phyloP scores from a whole-genome alignment of 2,888 invertebrate genomes.

The Drosophila paranaensis region DNA sequence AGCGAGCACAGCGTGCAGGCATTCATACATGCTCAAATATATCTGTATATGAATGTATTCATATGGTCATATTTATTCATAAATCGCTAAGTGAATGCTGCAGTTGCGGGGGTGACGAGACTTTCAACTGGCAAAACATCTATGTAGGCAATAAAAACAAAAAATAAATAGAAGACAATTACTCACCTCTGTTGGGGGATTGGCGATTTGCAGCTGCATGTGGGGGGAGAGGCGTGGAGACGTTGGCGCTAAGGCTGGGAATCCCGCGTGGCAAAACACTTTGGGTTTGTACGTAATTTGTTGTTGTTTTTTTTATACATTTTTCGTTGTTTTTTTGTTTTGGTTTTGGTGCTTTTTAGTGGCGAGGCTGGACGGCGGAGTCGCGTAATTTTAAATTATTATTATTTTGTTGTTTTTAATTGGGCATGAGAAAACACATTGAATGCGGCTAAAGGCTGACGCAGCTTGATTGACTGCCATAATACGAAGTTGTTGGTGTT shows the following conservation, averaged over 20 bases:
- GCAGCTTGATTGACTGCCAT: slow-evolving; percentile 78
- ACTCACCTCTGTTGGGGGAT: slow-evolving; percentile 61
- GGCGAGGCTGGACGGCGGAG: slow-evolving; percentile 55
- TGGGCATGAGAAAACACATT: slow-evolving; percentile 53
- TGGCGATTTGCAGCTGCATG: slow-evolving; percentile 55
- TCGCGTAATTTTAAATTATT: slow-evolving; percentile 44
- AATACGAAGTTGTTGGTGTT: slow-evolving; percentile 71
- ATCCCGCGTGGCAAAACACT: slow-evolving; percentile 19
- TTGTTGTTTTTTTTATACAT: slow-evolving; percentile 1
- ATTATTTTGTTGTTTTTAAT: slow-evolving; percentile 21
- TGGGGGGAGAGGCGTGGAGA: slow-evolving; percentile 28
- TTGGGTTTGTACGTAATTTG: slow-evolving; percentile 7
- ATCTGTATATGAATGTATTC: background rate
- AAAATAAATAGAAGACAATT: slow-evolving; percentile 22
- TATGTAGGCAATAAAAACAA: background rate
- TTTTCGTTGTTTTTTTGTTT: slow-evolving; percentile 17
- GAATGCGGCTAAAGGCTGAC: slow-evolving; percentile 41
- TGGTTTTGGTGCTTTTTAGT: slow-evolving; percentile 4
- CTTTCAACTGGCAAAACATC: slow-evolving; percentile 2
- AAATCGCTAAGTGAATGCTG: background rate
- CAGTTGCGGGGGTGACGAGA: slow-evolving; percentile 17
- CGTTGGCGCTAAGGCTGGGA: slow-evolving; percentile 28
- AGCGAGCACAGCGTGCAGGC: slow-evolving; percentile 19
- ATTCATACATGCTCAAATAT: slow-evolving; percentile 9
- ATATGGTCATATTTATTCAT: background rate